Evolutionary conservation across 2,113 vertebrate species (phyloP), one percentile per base, ranked within the genome.

Genomic region (Cyanistes caeruleus): DNA sequence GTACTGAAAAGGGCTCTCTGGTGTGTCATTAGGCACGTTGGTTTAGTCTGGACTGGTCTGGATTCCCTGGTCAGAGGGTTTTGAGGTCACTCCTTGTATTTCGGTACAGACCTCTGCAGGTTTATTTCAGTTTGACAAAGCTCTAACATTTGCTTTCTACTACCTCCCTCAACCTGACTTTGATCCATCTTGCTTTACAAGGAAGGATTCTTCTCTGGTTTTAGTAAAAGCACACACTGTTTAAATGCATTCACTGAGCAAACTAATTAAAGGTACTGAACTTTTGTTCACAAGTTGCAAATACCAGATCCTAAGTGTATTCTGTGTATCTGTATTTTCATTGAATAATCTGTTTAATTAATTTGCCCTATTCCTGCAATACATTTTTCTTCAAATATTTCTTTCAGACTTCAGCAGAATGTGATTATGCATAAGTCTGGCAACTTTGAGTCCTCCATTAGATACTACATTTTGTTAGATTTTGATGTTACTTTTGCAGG

Each of bases 1-100:
- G 83, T 63, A 95, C 84, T 95, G 97, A 95, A 96, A 92, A 96
- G 89, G 90, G 86, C 94, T 97, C 96, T 97, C 96, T 96, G 94
- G 78, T 96, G 82, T 97, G 96, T 97, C 92, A 93, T 96, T 96
- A 95, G 90, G 94, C 90, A 49, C 62, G 63, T 73, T 85, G 91
- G 95, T 96, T 95, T 84, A 30, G 37, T 78, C 93, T 64, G 51
- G 73, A 51, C 89, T 77, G 91, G 69, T 78, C 93, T 88, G 91
- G 90, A 89, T 89, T 93, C 90, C 76, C 77, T 39, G 82, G 48
- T 17, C 0, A 0, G 48, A 53, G 44, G 27, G 52, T 80, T 91
- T 91, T 83, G 87, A 93, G 90, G 62, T 93, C 62, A 87, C 25
- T 93, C 19, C 46, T 74, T 30, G 23, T 87, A 43, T 83, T 95